Evolutionary conservation across 2,797 vertebrate species (phyloP), one percentile per base, ranked within the genome.

Genomic region (Australoheros facetus): DNA sequence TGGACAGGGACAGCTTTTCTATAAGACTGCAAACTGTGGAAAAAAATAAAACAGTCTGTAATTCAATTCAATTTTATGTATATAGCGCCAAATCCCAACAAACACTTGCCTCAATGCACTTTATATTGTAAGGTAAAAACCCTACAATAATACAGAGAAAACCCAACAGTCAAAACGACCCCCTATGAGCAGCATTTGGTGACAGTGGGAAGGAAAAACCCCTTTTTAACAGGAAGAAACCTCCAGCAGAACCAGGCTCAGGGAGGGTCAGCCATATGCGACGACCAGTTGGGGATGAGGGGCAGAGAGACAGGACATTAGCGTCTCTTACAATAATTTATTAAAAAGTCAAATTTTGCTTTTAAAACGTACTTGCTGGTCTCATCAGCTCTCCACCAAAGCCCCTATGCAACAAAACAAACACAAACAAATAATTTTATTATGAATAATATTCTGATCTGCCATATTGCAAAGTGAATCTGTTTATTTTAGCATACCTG

Each of bases 331-430:
- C 9, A 60, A 78, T 7, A 14, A 26, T 28, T 34, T 1, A 77
- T 28, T 45, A 11, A 62, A 56, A 53, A 30, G 58, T 69, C 13
- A 1, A 45, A 32, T 30, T 76, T 37, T 37, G 42, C 1, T 54
- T 74, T 74, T 51, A 14, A 11, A 11, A 93, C 96, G 91, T 90
- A 99, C 98, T 96, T 89, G 98, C 98, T 51, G 96, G 96, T 88
- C 96, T 96, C 98, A 99, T 99, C 57, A 98, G 94, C 8, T 97
- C 97, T 91, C 98, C 98, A 79, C 97, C 97, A 17, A 97, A 96
- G 23, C 98, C 98, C 94, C 98, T 99, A 74, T 0, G 87, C 78
- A 83, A 73, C 62, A 66, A 81, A 78, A 23, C 7, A 69, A 45
- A 26, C 55, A 13, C 3, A 19, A 23, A 14, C 3, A 48, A 45